Evolutionary conservation across 2,797 vertebrate species (phyloP), one percentile per base, ranked within the genome.

Genomic region (Lithobates sylvaticus): DNA sequence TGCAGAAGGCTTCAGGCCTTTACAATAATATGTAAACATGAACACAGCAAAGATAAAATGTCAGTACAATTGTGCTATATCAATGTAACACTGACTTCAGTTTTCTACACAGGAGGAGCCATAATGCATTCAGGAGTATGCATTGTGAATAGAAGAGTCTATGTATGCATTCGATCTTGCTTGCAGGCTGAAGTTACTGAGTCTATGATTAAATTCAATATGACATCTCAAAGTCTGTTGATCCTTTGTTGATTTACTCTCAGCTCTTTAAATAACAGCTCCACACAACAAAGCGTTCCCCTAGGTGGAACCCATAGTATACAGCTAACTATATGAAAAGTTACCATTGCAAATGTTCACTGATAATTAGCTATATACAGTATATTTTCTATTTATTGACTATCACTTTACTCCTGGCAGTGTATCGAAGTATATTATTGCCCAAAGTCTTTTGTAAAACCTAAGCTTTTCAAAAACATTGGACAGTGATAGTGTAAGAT

Each of bases 221-320:
- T 83, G 74, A 86, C 85, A 86, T 71, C 21, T 76, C 65, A 86
- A 77, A 82, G 67, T 64, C 74, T 58, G 71, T 61, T 86, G 68
- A 86, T 86, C 85, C 74, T 72, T 78, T 81, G 79, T 86, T 86
- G 72, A 61, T 82, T 82, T 83, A 47, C 44, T 86, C 67, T 32
- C 34, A 72, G 65, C 47, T 50, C 32, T 75, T 26, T 32, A 68
- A 73, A 54, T 47, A 69, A 39, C 61, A 76, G 39, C 23, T 54
- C 50, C 50, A 54, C 15, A 16, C 50, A 4, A 26, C 65, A 27
- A 71, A 58, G 34, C n/a, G 3, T 12, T 73, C 47, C 9, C 27
- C 13, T 34, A 12, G 23, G 68, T 74, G 39, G 50, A 67, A 58
- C 78, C 47, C 71, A 54, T 5, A 50, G 18, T 15, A 47, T 29